Percentiles rank a stretch among this genome's conserved stretches.
These are phyloP conservation scores for Gymnocypris eckloni DNA, from an alignment of 2,797 vertebrate species.

Conservation along the genomic window DNA sequence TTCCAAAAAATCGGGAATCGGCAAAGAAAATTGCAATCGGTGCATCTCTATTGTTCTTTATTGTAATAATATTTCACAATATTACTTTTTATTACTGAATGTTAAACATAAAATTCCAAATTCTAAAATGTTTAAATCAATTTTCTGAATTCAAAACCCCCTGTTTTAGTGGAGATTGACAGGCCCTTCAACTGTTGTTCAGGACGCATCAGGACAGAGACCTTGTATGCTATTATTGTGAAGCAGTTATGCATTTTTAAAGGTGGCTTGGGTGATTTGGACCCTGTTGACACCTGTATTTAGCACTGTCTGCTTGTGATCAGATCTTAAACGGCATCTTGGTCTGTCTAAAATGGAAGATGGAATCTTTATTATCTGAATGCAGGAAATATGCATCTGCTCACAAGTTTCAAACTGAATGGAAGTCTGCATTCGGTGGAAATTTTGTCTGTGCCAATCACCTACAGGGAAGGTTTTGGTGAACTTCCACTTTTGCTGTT, in stretches of 20 bases:
- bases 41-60: too few relatives aligned
- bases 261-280: background rate
- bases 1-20: too few relatives aligned
- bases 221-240: background rate
- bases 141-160: background rate
- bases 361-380: background rate
- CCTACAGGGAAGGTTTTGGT: background rate
- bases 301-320: background rate
- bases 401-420: background rate
- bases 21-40: too few relatives aligned
- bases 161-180: background rate
- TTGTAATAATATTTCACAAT: background rate
- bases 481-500: constrained; percentile 18
- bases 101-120: background rate
- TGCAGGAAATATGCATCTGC: background rate
- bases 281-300: background rate
- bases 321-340: background rate
- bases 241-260: background rate
- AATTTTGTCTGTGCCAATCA: background rate
- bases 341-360: background rate
- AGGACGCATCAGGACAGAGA: background rate
- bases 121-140: too few relatives aligned
- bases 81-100: background rate
- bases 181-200: background rate
- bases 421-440: background rate